Evolutionary conservation across 2,888 invertebrate genomes (phyloP), one percentile per base, ranked within the genome.

Genomic region (Ecdyonurus torrentis): DNA sequence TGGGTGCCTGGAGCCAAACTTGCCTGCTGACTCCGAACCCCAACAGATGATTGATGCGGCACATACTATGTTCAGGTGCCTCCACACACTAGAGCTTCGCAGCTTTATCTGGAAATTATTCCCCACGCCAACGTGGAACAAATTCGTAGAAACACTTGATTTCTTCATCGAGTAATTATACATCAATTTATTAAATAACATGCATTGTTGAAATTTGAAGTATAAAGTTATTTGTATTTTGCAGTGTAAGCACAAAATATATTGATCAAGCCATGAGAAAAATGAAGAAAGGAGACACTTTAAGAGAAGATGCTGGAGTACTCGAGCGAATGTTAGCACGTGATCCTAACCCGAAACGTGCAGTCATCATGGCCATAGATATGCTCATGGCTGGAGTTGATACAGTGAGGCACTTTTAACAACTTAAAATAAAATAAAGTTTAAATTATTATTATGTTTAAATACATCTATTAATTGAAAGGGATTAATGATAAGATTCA

Each of bases 311-410:
- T 15, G 5, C 55, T 5, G 7, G 55, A 7, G 77, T 87, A 22
- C 74, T 87, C 64, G 83, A 86, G 71, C 82, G 81, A 68, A 70
- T 87, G 25, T 71, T 84, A n/a, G 63, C 65, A 1, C 60, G 65
- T 15, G 69, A 69, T 23, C 63, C 70, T 25, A 65, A 68, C 10
- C 67, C 66, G 7, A 77, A 76, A 69, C 78, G 84, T 15, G 87
- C 86, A 0, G 70, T 81, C 24, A 78, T 83, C 67, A 85, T 86
- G 82, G 83, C 83, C 1, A 77, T 82, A 67, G 87, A 87, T 71
- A 82, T 87, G 82, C 69, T 87, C 25, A 74, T 81, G 59, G 86
- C 85, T 59, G 87, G 87, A 64, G 79, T 85, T 53, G 87, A 87
- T 70, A 86, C 87, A 61, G 86, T 89, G 74, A 5, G 37, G 5